Evolutionary conservation across 1,140 invertebrate genomes (phyloP).

Genomic region (Drosophila trapezifrons): DNA sequence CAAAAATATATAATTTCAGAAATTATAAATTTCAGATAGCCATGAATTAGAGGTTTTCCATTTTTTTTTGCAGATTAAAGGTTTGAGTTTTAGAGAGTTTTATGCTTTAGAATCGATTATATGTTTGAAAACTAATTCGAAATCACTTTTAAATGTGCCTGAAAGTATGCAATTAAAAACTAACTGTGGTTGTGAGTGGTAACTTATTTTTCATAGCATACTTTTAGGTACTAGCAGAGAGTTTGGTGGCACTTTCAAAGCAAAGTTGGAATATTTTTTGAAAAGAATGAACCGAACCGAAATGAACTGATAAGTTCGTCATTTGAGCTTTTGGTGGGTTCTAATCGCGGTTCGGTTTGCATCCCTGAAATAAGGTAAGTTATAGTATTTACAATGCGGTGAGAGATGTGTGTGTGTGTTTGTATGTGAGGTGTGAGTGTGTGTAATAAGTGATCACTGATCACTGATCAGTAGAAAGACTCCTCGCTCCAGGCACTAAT

Average conservation of each 20-base stretch:
- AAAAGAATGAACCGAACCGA: constrained; percentile 4
- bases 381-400: constrained; percentile 35
- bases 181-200: too few relatives aligned
- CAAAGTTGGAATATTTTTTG: too few relatives aligned
- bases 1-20: constrained; percentile 15
- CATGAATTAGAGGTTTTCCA: not conserved
- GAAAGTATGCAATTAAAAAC: too few relatives aligned
- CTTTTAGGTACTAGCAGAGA: not conserved
- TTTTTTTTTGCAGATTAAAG: too few relatives aligned
- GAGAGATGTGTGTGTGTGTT: constrained; percentile 14
- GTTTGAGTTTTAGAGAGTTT: too few relatives aligned
- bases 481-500: constrained; percentile 73
- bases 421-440: constrained; percentile 34
- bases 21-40: not conserved
- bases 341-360: constrained; percentile 19
- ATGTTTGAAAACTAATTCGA: not conserved
- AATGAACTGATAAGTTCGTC: not conserved
- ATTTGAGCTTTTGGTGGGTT: not conserved
- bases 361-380: constrained; percentile 18
- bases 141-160: not conserved
- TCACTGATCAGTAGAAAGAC: constrained; percentile 67
- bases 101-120: not conserved
- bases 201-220: not conserved
- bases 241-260: not conserved
- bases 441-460: constrained; percentile 17